These are phyloP conservation scores for Orthosia gracilis DNA, from an alignment of 2,888 invertebrate genomes.

Conservation along the genomic window DNA sequence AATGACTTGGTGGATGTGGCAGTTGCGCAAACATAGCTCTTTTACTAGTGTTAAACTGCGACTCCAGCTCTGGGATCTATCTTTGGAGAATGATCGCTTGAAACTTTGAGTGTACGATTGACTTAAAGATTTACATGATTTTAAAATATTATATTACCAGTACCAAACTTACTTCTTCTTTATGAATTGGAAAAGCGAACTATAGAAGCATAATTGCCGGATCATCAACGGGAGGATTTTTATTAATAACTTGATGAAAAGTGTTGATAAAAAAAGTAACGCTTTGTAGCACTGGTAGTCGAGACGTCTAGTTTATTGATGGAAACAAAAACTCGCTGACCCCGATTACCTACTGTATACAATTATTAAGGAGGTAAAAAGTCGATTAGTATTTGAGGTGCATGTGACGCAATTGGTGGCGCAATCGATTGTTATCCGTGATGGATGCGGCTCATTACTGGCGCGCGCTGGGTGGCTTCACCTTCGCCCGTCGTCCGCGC, in stretches of 20 bases:
- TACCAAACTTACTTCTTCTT: not conserved
- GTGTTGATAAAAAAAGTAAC: not conserved
- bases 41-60: not conserved
- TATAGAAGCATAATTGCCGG: not conserved
- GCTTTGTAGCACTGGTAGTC: not conserved
- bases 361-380: slow-evolving; percentile 34
- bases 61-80: not conserved
- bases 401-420: slow-evolving; percentile 70
- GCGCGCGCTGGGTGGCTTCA: slow-evolving; percentile 83
- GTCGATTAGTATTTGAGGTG: slow-evolving; percentile 57
- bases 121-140: not conserved
- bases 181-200: not conserved
- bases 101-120: not conserved
- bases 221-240: not conserved
- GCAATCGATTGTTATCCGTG: slow-evolving; percentile 84
- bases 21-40: slow-evolving; percentile 3
- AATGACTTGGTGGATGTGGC: not conserved
- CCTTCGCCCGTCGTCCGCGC: slow-evolving; percentile 71
- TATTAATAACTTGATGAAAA: not conserved
- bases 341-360: slow-evolving; percentile 8
- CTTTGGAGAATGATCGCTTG: not conserved
- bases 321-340: slow-evolving; percentile 2
- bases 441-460: slow-evolving; percentile 86
- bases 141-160: not conserved
- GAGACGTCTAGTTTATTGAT: not conserved